These are phyloP conservation scores for Eptesicus fuscus DNA, from an alignment of 2,113 vertebrate genomes.

Conservation along the genomic window DNA sequence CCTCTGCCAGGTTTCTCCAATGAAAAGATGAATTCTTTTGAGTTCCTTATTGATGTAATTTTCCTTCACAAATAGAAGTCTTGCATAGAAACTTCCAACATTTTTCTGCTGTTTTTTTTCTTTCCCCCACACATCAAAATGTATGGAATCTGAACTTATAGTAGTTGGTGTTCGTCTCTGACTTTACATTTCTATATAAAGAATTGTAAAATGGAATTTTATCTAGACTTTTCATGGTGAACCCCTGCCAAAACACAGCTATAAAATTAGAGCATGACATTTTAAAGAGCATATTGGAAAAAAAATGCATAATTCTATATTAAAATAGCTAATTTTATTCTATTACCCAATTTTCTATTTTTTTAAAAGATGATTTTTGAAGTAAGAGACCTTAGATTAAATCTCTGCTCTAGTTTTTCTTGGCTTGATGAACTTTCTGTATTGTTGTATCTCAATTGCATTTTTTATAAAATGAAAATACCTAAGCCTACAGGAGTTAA, in stretches of 20 bases:
- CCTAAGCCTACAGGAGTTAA: not conserved
- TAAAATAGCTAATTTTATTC: slow-evolving; percentile 24
- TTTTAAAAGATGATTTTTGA: not conserved
- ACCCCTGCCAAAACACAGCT: not conserved
- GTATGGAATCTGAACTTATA: not conserved
- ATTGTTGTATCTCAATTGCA: not conserved
- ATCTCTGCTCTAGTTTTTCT: not conserved
- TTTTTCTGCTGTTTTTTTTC: not conserved
- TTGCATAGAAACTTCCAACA: not conserved
- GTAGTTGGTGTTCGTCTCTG: not conserved
- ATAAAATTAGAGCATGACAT: slow-evolving; percentile 35
- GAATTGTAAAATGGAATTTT: not conserved
- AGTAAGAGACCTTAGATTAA: not conserved
- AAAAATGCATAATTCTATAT: not conserved
- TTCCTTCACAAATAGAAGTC: not conserved
- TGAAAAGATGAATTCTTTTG: not conserved
- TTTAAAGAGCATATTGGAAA: slow-evolving; percentile 36
- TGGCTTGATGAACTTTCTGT: not conserved
- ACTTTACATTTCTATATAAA: slow-evolving; percentile 30
- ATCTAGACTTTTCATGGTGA: not conserved
- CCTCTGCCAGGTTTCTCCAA: not conserved
- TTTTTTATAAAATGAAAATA: slow-evolving; percentile 33
- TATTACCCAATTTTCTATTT: not conserved
- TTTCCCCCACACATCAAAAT: not conserved
- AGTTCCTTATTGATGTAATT: not conserved